Evolutionary conservation across 2,113 vertebrate genomes (phyloP).

Genomic region (Zonotrichia leucophrys): DNA sequence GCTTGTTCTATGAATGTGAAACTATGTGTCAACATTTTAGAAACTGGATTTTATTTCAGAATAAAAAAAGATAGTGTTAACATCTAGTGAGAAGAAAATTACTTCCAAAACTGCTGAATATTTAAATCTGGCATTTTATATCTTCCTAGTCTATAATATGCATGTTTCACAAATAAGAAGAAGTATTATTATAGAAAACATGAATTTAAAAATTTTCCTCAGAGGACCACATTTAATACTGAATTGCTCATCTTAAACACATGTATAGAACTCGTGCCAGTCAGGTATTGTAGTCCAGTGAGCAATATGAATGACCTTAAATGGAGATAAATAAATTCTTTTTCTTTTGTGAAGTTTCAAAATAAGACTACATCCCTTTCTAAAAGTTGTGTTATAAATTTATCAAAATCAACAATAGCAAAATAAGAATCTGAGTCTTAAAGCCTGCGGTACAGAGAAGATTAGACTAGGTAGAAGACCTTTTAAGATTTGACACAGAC

Average conservation of each 20-base stretch:
- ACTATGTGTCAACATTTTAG: neutral
- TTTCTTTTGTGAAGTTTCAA: neutral
- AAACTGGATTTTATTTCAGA: conserved; percentile 3
- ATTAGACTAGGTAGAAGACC: neutral
- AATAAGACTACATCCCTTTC: neutral
- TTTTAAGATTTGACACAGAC: neutral
- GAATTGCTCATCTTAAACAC: neutral
- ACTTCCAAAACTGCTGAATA: neutral
- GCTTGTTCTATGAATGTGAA: neutral
- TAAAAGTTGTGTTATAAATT: neutral
- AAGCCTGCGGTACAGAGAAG: neutral
- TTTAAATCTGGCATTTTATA: conserved; percentile 27
- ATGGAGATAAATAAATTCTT: neutral
- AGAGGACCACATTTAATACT: neutral
- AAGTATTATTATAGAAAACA: neutral
- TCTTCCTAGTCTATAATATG: neutral
- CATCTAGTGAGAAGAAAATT: neutral
- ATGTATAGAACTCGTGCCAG: fast-evolving
- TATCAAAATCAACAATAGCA: neutral
- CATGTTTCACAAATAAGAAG: neutral
- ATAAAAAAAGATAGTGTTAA: neutral
- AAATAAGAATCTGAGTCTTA: neutral
- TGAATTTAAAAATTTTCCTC: neutral
- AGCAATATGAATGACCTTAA: neutral
- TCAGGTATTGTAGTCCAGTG: neutral